These are phyloP conservation scores for Polydrusus cervinus DNA, from an alignment of 2,888 invertebrate species.

Conservation along the genomic window DNA sequence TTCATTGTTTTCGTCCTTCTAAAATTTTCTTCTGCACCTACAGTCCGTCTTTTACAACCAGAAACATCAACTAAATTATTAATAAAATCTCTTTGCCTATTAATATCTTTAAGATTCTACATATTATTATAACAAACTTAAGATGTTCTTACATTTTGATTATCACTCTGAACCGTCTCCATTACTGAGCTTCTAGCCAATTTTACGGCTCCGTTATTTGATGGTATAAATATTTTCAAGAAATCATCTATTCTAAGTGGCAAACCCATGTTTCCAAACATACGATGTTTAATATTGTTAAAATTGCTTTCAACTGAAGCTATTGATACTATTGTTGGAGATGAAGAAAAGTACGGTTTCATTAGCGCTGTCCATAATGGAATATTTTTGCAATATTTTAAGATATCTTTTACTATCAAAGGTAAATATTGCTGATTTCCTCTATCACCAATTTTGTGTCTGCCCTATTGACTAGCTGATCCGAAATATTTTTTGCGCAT, in stretches of 20 bases:
- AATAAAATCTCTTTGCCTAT: no score
- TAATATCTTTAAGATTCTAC: no score
- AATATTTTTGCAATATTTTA: constrained; percentile 3
- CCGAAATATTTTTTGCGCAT: constrained; percentile 5
- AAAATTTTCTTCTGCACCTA: no score
- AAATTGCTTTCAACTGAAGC: constrained; percentile 20
- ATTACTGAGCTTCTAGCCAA: no score
- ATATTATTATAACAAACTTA: no score
- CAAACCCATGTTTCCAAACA: constrained; percentile 1
- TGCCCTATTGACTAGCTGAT: not conserved
- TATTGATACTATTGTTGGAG: not conserved
- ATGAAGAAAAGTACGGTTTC: not conserved
- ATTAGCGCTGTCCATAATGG: constrained; percentile 17
- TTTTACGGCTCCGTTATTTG: not conserved
- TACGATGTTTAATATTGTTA: not conserved
- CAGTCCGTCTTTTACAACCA: no score
- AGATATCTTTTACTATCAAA: not conserved
- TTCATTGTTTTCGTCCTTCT: no score
- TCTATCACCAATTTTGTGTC: constrained; percentile 8
- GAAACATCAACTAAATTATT: no score
- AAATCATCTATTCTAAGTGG: constrained; percentile 15
- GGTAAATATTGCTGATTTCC: constrained; percentile 23
- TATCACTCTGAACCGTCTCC: no score
- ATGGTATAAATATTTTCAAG: not conserved
- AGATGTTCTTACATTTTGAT: no score